These are phyloP conservation scores for Tipula helvola DNA, from an alignment of 2,888 invertebrate species.

Conservation along the genomic window DNA sequence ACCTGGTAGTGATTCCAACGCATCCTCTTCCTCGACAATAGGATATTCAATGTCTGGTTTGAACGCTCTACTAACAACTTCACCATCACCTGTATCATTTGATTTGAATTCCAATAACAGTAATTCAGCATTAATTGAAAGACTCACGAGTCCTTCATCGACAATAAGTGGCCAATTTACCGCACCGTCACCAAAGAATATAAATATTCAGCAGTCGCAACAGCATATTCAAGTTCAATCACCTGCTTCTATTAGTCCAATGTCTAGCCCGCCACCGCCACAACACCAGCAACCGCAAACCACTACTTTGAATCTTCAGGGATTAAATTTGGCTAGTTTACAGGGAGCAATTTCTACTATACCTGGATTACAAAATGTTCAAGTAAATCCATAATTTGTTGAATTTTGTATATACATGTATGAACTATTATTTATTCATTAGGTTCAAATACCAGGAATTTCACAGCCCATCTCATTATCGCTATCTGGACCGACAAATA, in stretches of 20 bases:
- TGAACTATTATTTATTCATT: constrained; percentile 14
- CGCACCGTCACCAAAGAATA: constrained; percentile 13
- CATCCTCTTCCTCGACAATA: constrained; percentile 34
- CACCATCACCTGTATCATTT: constrained; percentile 25
- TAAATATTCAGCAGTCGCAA: constrained; percentile 22
- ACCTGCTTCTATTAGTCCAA: constrained; percentile 40
- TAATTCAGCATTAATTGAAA: constrained; percentile 10
- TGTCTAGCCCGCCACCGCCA: constrained; percentile 45
- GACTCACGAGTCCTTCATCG: constrained; percentile 5
- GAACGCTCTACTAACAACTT: constrained; percentile 41
- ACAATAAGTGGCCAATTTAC: constrained; percentile 13
- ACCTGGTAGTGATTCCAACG: constrained; percentile 34
- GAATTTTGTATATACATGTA: background rate
- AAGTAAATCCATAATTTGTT: constrained; percentile 32
- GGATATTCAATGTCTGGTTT: constrained; percentile 45
- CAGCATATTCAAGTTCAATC: constrained; percentile 25
- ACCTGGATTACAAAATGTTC: constrained; percentile 65
- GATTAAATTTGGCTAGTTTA: constrained; percentile 57
- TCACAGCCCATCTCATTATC: constrained; percentile 76
- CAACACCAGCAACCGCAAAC: constrained; percentile 32
- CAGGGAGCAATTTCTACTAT: constrained; percentile 42
- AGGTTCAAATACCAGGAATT: constrained; percentile 69
- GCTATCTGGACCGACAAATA: constrained; percentile 38
- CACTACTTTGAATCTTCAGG: constrained; percentile 46
- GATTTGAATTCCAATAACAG: constrained; percentile 9